Conservation (phyloP, 2,113 vertebrate genomes). For the Triplophysa rosa region DNA sequence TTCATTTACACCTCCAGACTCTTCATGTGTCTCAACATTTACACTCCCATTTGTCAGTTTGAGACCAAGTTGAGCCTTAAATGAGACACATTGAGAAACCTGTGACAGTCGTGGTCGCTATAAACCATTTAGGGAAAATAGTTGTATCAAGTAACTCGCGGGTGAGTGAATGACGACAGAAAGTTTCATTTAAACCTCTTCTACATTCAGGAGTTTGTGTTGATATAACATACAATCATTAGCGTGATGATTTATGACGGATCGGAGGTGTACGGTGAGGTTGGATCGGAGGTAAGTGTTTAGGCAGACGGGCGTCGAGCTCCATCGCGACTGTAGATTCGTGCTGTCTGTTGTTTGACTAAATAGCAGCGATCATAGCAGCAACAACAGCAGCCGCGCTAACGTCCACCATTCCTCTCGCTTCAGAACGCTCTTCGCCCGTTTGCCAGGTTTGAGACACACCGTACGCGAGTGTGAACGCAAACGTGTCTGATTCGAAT, state of each 20-base stretch:
- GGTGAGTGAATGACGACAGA: not conserved
- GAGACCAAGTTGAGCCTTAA: too few species aligned
- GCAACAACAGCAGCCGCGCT: constrained; percentile 76
- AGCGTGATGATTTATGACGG: not conserved
- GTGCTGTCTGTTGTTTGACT: constrained; percentile 66
- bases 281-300: constrained; percentile 78
- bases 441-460: too few species aligned
- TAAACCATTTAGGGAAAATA: not conserved
- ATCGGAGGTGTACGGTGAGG: constrained; percentile 42
- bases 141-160: too few species aligned
- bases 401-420: constrained; percentile 51
- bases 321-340: constrained; percentile 69
- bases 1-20: too few species aligned
- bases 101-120: not conserved
- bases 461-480: too few species aligned
- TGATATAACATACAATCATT: constrained; percentile 31
- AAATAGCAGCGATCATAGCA: constrained; percentile 86
- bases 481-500: too few species aligned
- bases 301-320: constrained; percentile 79
- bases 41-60: too few species aligned
- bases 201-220: constrained; percentile 36
- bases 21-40: too few species aligned
- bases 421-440: not conserved
- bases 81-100: too few species aligned
- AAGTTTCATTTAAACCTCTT: not conserved